phyloP scores from a whole-genome alignment of 2,797 vertebrate genomes.

The Heliangelus exortis region DNA sequence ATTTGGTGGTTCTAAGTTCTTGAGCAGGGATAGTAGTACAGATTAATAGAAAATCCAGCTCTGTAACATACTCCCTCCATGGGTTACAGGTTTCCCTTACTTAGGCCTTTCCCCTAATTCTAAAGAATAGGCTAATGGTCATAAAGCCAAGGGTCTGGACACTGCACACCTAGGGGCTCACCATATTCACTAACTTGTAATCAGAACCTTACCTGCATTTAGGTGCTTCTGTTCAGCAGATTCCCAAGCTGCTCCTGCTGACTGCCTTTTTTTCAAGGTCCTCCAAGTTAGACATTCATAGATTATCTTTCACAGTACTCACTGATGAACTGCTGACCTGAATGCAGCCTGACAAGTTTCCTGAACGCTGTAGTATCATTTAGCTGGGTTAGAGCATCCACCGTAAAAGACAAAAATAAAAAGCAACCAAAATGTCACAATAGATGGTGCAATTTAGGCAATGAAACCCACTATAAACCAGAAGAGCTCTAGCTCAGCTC shows the following conservation, averaged over 20 bases:
- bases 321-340: background rate
- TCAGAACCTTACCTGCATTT: background rate
- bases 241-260: background rate
- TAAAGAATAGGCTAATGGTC: background rate
- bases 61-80: background rate
- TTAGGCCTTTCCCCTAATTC: background rate
- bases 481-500: background rate
- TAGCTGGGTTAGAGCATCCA: background rate
- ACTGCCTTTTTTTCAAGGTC: background rate
- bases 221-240: background rate
- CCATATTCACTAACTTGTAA: background rate
- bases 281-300: background rate
- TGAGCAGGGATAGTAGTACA: background rate
- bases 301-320: background rate
- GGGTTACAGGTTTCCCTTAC: background rate
- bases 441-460: slow-evolving; percentile 6
- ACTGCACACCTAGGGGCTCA: background rate
- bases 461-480: background rate
- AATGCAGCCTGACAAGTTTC: background rate
- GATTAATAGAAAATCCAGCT: background rate
- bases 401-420: background rate
- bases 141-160: background rate
- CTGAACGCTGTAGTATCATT: background rate
- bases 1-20: background rate
- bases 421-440: background rate